These are phyloP conservation scores for Chauna torquata DNA, from an alignment of 2,113 vertebrate genomes.

Conservation along the genomic window DNA sequence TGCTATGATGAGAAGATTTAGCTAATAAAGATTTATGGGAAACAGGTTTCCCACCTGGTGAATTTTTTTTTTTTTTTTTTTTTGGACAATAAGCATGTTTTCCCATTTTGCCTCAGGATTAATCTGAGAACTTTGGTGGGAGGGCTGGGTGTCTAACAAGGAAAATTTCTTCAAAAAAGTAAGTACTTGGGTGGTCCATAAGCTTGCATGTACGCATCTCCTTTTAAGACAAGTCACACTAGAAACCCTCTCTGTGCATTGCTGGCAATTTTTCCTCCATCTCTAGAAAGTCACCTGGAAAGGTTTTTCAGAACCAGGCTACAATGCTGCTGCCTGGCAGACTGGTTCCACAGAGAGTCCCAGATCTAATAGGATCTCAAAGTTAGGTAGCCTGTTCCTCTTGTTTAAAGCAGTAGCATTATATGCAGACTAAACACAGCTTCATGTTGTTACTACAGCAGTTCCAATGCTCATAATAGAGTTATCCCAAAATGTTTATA, in stretches of 20 bases:
- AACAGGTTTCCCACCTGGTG: neutral
- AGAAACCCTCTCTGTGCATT: neutral
- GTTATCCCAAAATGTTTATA: neutral
- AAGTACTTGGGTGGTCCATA: neutral
- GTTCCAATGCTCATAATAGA: neutral
- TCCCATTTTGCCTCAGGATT: neutral
- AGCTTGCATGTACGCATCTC: fast-evolving
- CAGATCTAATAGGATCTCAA: neutral
- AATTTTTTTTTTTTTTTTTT: neutral
- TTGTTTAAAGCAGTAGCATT: neutral
- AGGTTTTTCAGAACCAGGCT: neutral
- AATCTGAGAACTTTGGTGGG: neutral
- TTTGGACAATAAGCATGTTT: neutral
- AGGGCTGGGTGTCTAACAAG: neutral
- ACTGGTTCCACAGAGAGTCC: neutral
- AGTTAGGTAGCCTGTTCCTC: neutral
- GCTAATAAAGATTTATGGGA: neutral
- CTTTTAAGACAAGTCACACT: neutral
- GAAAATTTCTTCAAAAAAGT: neutral
- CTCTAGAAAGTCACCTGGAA: neutral
- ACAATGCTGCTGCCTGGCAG: neutral
- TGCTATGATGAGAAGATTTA: neutral
- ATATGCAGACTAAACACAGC: neutral
- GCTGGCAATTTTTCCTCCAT: neutral
- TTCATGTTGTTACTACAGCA: neutral